These are phyloP conservation scores for Dione juno DNA, from an alignment of 2,888 invertebrate species.

Conservation along the genomic window DNA sequence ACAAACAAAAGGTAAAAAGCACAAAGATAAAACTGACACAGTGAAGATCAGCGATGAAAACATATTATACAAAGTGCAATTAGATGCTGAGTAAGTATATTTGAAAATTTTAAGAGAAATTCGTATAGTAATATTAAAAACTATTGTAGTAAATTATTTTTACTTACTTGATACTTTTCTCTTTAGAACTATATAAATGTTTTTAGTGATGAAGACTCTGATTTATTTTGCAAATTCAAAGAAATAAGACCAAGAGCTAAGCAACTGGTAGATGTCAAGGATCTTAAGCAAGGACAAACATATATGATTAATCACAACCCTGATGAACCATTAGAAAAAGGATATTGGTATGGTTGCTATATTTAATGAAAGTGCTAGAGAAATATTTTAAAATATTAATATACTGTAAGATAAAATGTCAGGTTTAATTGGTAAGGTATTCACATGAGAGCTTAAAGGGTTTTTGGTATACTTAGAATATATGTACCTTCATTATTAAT, in stretches of 20 bases:
- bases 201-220: slow-evolving; percentile 69
- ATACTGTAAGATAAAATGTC: no score
- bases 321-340: slow-evolving; percentile 86
- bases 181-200: slow-evolving; percentile 37
- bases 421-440: no score
- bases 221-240: slow-evolving; percentile 69
- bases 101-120: background rate
- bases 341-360: slow-evolving; percentile 85
- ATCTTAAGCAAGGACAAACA: slow-evolving; percentile 83
- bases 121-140: no score
- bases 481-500: no score
- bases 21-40: slow-evolving; percentile 38
- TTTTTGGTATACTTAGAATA: no score
- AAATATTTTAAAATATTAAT: no score
- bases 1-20: slow-evolving; percentile 54
- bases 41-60: slow-evolving; percentile 55
- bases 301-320: slow-evolving; percentile 90
- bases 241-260: slow-evolving; percentile 88
- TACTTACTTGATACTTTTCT: background rate
- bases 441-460: no score
- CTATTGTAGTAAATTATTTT: background rate
- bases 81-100: slow-evolving; percentile 66
- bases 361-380: no score
- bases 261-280: slow-evolving; percentile 74
- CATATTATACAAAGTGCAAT: slow-evolving; percentile 74